Percentiles rank a stretch among this genome's conserved stretches.
Conservation (phyloP, 2,888 invertebrate genomes). For the Mesorhabditis belari region DNA sequence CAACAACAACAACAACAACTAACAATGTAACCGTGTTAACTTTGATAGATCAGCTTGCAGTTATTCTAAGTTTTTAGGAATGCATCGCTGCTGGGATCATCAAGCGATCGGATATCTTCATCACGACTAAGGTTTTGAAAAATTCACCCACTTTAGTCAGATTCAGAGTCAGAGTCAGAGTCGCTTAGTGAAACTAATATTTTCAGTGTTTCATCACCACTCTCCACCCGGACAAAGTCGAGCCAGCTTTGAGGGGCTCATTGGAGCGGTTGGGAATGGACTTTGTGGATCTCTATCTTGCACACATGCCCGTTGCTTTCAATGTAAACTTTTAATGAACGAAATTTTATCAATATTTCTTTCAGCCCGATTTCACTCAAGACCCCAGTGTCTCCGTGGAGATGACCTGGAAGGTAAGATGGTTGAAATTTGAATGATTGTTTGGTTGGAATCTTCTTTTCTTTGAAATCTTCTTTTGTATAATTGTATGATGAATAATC, state of each 20-base stretch:
- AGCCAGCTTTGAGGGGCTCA: constrained; percentile 14
- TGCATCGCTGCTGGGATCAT: too few species aligned
- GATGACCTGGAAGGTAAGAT: background rate
- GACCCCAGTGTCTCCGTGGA: constrained; percentile 13
- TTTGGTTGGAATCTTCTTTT: too few species aligned
- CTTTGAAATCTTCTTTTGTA: too few species aligned
- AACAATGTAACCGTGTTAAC: too few species aligned
- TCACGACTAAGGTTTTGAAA: constrained; percentile 77
- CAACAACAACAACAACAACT: too few species aligned
- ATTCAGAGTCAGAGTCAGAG: too few species aligned
- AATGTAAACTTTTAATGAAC: constrained; percentile 7
- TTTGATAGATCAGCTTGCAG: too few species aligned
- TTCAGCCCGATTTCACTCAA: too few species aligned
- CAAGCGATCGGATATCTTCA: constrained; percentile 71
- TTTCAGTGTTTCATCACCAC: constrained; percentile 15
- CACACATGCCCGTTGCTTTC: constrained; percentile 69
- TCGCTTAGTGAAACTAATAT: background rate
- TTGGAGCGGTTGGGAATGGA: constrained; percentile 67
- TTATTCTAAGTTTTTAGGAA: constrained; percentile 64
- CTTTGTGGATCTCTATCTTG: constrained; percentile 75
- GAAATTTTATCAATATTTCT: background rate
- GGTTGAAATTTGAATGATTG: too few species aligned
- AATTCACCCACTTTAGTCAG: too few species aligned
- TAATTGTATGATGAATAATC: too few species aligned
- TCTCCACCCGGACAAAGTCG: constrained; percentile 13